Evolutionary conservation across 2,888 invertebrate genomes (phyloP).

Genomic region (Leptinotarsa juncta): DNA sequence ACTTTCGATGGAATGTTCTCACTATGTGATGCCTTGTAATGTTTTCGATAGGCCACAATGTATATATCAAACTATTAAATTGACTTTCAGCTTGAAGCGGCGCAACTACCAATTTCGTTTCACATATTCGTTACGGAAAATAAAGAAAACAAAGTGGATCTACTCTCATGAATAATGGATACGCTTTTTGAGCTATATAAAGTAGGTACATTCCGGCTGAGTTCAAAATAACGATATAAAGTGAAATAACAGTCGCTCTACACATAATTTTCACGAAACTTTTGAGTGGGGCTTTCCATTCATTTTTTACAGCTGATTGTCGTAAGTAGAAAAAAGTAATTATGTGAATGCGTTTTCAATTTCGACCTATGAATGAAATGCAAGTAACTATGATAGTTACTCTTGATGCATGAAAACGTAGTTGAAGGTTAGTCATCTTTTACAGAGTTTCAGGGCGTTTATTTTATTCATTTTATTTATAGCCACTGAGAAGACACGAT

Average conservation of each 20-base stretch:
- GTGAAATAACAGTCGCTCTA: neutral
- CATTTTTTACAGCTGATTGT: neutral
- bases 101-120: slow-evolving; percentile 21
- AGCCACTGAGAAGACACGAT: too few relatives aligned
- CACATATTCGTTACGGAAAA: slow-evolving; percentile 14
- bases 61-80: slow-evolving; percentile 31
- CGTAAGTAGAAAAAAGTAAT: too few relatives aligned
- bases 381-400: too few relatives aligned
- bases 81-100: slow-evolving; percentile 24
- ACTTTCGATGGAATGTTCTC: too few relatives aligned
- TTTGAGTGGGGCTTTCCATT: neutral
- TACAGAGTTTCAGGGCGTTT: too few relatives aligned
- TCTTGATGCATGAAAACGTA: too few relatives aligned
- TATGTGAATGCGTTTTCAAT: too few relatives aligned
- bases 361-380: too few relatives aligned
- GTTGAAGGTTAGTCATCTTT: too few relatives aligned
- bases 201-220: neutral
- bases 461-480: too few relatives aligned
- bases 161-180: slow-evolving; percentile 27
- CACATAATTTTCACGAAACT: neutral
- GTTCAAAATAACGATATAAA: neutral
- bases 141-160: slow-evolving; percentile 16
- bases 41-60: neutral
- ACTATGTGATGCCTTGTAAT: too few relatives aligned
- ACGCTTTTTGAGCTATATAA: slow-evolving; percentile 9